Base-by-base conservation (phyloP, 2,888 invertebrate genomes). In the Lordiphosa andalusiaca region DNA sequence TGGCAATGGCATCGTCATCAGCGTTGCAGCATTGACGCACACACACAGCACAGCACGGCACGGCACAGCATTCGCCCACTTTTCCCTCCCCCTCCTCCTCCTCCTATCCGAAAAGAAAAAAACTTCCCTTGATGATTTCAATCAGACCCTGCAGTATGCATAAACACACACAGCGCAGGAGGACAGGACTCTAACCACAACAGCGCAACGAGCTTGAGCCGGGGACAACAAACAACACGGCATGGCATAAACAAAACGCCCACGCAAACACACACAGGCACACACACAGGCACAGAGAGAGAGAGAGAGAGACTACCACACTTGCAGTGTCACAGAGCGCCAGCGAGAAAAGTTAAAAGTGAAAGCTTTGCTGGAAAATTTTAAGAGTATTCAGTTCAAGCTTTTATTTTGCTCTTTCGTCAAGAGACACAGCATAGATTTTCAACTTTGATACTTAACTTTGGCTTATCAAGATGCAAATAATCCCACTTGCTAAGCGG, bases 141-240 rank as follows among this genome's bases (percentile, higher is more conserved):
- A 80, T 76, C 76, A 58, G 62, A 75, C 56, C 60, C 58, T 51
- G 59, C 46, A 59, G 63, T 63, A 55, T 73, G 69, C 81, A 80
- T 65, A 80, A 76, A 80, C 30, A 80, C 30, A 80, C 30, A 25
- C 59, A 61, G 64, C 39, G 39, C 50, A 62, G 55, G 50, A 42
- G 55, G 40, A 33, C 19, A 42, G 49, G 25, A 59, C 41, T 30
- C 25, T 35, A 21, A 49, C 41, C 21, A n/a, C 39, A 23, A 16
- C 36, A 30, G 36, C 42, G 36, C 42, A 42, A 51, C 30, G 13
- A 21, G 38, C 44, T 33, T 42, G 51, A 68, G 81, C 76, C 76
- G 81, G 76, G 81, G 73, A 62, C 71, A 76, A 80, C 80, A 80
- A 76, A 80, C 71, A 76, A 12, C 10, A 30, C 30, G 72, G 53